Percentiles rank a stretch among this genome's conserved stretches.
These are phyloP conservation scores for Emydura subglobosa DNA, from an alignment of 2,113 vertebrate species.

Conservation along the genomic window DNA sequence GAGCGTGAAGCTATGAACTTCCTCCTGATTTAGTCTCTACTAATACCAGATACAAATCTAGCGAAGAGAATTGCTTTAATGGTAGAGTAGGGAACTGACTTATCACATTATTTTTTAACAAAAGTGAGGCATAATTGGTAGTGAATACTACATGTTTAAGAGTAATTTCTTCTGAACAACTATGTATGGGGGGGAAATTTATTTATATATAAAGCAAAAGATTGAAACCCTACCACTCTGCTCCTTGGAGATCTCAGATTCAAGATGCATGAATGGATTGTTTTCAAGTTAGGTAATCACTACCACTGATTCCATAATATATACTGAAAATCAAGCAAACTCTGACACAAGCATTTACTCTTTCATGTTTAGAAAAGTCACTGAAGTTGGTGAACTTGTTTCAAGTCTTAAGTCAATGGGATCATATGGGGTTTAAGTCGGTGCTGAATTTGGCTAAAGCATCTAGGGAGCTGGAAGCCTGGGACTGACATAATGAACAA, in stretches of 20 bases:
- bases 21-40: not conserved
- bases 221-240: not conserved
- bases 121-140: not conserved
- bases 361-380: not conserved
- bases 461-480: not conserved
- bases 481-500: not conserved
- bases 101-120: not conserved
- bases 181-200: not conserved
- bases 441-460: not conserved
- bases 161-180: not conserved
- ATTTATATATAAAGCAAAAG: not conserved
- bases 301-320: not conserved
- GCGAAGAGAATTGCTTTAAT: not conserved
- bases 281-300: not conserved
- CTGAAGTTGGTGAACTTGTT: not conserved
- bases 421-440: not conserved
- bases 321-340: not conserved
- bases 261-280: not conserved
- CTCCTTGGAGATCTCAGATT: not conserved
- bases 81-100: not conserved
- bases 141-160: not conserved
- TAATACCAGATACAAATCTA: not conserved
- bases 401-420: rapidly evolving
- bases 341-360: not conserved
- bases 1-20: rapidly evolving